A percentile compares a stretch with the other conserved stretches of the same genome.
These are phyloP conservation scores for Epizoanthus scotinus DNA, from an alignment of 92 coral and sea anemone species.

Conservation along the genomic window DNA sequence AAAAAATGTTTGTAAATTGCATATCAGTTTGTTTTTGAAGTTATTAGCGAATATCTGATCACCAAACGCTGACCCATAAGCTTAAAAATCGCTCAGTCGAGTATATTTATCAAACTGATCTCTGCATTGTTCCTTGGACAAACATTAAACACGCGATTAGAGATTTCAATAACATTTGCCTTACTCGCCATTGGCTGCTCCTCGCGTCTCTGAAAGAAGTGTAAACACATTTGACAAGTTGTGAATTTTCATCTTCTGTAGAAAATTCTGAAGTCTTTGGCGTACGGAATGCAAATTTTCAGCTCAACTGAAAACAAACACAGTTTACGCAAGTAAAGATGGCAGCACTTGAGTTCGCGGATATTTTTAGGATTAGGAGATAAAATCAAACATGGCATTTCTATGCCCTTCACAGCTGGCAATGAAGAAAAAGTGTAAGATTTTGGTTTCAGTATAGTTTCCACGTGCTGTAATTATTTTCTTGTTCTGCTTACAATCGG, in stretches of 20 bases:
- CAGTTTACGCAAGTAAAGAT: conserved; percentile 1
- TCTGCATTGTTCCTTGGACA: conserved; percentile 60
- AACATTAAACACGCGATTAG: conserved; percentile 50
- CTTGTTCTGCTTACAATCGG: not conserved
- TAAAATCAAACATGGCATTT: conserved; percentile 5
- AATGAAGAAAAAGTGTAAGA: conserved; percentile 73
- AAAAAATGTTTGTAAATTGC: not conserved
- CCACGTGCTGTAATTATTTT: not conserved
- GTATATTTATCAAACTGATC: conserved; percentile 16
- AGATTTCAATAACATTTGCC: conserved; percentile 47
- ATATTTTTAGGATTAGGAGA: not conserved
- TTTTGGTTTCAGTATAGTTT: not conserved
- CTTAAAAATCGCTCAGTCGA: not conserved
- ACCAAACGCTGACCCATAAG: not conserved
- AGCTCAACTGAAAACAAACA: conserved; percentile 41
- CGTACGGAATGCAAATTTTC: conserved; percentile 40
- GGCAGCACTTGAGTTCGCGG: not conserved
- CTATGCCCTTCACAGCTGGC: conserved; percentile 80
- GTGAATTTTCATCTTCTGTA: conserved; percentile 5
- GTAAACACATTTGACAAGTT: conserved; percentile 52
- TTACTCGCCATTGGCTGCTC: conserved; percentile 56
- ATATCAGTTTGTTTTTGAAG: not conserved
- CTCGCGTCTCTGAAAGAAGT: conserved; percentile 41
- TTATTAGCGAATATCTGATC: conserved; percentile 3
- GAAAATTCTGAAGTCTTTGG: conserved; percentile 1